Percentiles rank a stretch among this genome's conserved stretches.
phyloP scores from a whole-genome alignment of 2,797 vertebrate genomes.

The Fringilla coelebs region DNA sequence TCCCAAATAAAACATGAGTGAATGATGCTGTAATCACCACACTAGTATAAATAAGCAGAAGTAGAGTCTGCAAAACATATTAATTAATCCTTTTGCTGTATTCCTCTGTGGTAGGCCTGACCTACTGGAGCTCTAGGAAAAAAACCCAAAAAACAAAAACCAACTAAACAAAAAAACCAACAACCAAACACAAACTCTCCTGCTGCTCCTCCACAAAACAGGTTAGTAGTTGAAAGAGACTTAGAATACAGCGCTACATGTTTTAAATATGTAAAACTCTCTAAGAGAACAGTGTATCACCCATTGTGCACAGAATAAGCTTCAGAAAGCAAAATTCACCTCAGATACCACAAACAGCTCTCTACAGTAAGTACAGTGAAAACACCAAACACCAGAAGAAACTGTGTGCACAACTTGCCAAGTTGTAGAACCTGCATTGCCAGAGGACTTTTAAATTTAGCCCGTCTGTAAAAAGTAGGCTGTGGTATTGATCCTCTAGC shows the following conservation, averaged over 20 bases:
- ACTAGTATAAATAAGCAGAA: background rate
- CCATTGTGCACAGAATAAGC: background rate
- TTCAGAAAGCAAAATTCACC: background rate
- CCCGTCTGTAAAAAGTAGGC: background rate
- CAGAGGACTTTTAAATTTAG: background rate
- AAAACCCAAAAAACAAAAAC: background rate
- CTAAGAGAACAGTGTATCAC: background rate
- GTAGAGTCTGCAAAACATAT: background rate
- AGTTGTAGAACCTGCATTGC: background rate
- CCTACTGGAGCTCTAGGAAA: background rate
- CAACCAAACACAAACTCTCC: background rate
- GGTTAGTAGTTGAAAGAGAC: background rate
- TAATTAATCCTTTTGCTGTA: background rate
- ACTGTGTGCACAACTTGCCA: background rate
- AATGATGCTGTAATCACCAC: background rate
- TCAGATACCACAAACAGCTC: background rate
- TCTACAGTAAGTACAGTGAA: background rate
- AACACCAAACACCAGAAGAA: background rate
- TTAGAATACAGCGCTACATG: background rate
- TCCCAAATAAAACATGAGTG: background rate
- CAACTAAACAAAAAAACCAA: background rate
- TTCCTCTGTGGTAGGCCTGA: background rate
- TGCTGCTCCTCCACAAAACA: background rate
- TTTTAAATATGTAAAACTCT: background rate
- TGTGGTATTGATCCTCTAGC: conserved; percentile 8